Conservation (phyloP, 2,113 vertebrate genomes). For the Micromys minutus region DNA sequence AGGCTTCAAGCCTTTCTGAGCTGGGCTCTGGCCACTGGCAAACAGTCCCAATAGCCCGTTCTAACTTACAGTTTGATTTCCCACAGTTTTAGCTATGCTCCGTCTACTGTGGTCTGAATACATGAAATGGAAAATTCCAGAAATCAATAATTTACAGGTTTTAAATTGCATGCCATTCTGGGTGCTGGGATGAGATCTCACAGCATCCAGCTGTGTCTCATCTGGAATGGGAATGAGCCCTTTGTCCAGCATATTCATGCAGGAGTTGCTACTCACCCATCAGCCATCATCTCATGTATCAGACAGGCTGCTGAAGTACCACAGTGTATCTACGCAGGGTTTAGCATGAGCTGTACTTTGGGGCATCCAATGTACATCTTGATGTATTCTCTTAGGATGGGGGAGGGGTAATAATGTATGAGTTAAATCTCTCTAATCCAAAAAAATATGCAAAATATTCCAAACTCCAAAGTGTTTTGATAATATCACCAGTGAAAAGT, state of each 20-base stretch:
- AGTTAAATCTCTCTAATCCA: not conserved
- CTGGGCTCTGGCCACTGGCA: not conserved
- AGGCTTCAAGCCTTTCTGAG: not conserved
- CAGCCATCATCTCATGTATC: not conserved
- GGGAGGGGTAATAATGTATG: not conserved
- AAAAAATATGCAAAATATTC: not conserved
- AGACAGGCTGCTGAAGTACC: not conserved
- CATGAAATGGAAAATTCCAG: slow-evolving; percentile 1
- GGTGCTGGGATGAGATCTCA: not conserved
- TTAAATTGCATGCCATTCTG: slow-evolving; percentile 7
- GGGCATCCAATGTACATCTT: not conserved
- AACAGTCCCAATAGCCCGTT: not conserved
- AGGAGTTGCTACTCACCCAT: not conserved
- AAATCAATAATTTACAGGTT: slow-evolving; percentile 19
- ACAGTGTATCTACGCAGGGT: no score
- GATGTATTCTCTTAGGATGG: not conserved
- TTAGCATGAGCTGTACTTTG: not conserved
- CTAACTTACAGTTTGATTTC: not conserved
- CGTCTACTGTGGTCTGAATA: not conserved
- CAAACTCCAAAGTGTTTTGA: not conserved
- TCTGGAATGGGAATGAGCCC: not conserved
- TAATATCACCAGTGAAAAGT: not conserved
- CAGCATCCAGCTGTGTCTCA: not conserved
- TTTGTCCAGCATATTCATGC: not conserved
- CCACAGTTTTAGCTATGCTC: not conserved